Conservation (phyloP, 2,113 vertebrate genomes). For the Oryctolagus cuniculus region mOryCun1.1 NC_091437.1:50490001-50490500, state of each 20-base stretch:
- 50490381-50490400: no score
- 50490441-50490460: no score
- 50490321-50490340: not conserved
- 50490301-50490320: not conserved
- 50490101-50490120: not conserved
- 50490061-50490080: slow-evolving; percentile 18
- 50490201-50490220: not conserved
- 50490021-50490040: not conserved
- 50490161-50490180: not conserved
- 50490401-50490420: no score
- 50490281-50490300: not conserved
- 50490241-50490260: not conserved
- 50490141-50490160: slow-evolving; percentile 37
- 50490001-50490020: slow-evolving; percentile 8
- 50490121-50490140: not conserved
- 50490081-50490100: not conserved
- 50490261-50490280: not conserved
- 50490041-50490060: slow-evolving; percentile 17
- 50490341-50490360: not conserved
- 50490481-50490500: no score
- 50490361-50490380: not conserved
- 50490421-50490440: no score
- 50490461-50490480: no score
- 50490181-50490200: slow-evolving; percentile 21
- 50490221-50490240: slow-evolving; percentile 33